Percentiles rank a stretch among this genome's conserved stretches.
phyloP scores from a whole-genome alignment of 2,888 invertebrate genomes.

The Pristionchus japonicus region DNA sequence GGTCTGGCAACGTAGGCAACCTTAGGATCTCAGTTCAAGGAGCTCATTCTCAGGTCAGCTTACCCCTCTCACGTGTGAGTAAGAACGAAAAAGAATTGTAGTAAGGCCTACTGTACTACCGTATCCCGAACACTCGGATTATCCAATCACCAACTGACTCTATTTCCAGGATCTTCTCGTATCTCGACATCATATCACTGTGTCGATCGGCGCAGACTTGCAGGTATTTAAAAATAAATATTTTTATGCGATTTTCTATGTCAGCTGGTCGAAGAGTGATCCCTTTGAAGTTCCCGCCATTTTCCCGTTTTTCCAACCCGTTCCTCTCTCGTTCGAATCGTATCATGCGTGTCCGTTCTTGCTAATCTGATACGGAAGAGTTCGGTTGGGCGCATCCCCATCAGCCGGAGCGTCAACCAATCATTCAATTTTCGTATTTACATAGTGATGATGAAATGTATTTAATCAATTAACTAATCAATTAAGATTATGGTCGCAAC shows the following conservation, averaged over 20 bases:
- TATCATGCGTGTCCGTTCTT: not conserved
- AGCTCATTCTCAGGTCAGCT: no score
- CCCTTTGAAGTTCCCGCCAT: not conserved
- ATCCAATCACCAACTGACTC: not conserved
- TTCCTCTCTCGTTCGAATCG: not conserved
- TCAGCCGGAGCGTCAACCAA: not conserved
- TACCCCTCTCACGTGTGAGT: no score
- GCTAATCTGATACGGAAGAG: not conserved
- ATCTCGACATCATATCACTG: constrained; percentile 93
- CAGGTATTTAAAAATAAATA: constrained; percentile 21
- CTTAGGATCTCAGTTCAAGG: no score
- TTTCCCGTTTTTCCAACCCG: not conserved
- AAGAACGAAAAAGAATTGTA: no score
- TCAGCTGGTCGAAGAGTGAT: no score
- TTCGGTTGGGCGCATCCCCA: not conserved
- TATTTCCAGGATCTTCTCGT: constrained; percentile 87
- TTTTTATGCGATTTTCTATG: no score
- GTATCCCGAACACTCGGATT: not conserved
- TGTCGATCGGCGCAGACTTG: constrained; percentile 80
- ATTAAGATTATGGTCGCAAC: constrained; percentile 89
- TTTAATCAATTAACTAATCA: not conserved
- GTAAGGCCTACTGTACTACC: no score
- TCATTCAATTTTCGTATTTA: not conserved
- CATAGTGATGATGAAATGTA: no score
- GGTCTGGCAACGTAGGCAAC: no score